Base-by-base conservation (phyloP, 2,888 invertebrate genomes). In the Sisyra nigra region DNA sequence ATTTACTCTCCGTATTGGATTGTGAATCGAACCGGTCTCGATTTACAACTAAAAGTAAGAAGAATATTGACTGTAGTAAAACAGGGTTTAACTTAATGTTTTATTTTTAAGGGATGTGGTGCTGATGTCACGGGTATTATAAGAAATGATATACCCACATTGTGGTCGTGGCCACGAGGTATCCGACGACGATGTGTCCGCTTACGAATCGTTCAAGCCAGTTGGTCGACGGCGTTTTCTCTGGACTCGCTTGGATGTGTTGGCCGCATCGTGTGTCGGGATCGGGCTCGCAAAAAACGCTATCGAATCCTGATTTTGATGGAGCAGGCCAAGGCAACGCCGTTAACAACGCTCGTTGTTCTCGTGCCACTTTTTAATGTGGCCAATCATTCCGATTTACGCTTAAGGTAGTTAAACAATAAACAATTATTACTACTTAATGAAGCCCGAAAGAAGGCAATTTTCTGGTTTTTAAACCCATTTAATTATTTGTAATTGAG, bases 11-110 rank as follows among this genome's bases (percentile, higher is more conserved):
- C 85, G 11, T 88, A 82, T 59, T 92, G 91, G 89, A 71, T 92
- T 54, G 77, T 91, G 49, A 92, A 92, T 63, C 86, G 86, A 62
- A 83, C 87, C 3, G 84, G 84, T 10, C 63, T 91, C 47, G 86
- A 89, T 3, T 60, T 92, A 49, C 80, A 81, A 58, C 69, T 87
- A 49, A 79, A 82, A 69, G 86, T 83, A 58, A 34, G 34, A 11
- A 15, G 7, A n/a, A n/a, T n/a, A n/a, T n/a, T n/a, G n/a, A n/a
- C n/a, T n/a, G n/a, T n/a, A n/a, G n/a, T n/a, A n/a, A n/a, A n/a
- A n/a, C n/a, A n/a, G n/a, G n/a, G n/a, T n/a, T n/a, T n/a, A n/a
- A n/a, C n/a, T n/a, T n/a, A n/a, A n/a, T n/a, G n/a, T n/a, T n/a
- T n/a, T n/a, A 37, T 19, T 45, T 52, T 53, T 19, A 54, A 80